These are phyloP conservation scores for Plagiodera versicolora DNA, from an alignment of 2,888 invertebrate genomes.

Conservation along the genomic window DNA sequence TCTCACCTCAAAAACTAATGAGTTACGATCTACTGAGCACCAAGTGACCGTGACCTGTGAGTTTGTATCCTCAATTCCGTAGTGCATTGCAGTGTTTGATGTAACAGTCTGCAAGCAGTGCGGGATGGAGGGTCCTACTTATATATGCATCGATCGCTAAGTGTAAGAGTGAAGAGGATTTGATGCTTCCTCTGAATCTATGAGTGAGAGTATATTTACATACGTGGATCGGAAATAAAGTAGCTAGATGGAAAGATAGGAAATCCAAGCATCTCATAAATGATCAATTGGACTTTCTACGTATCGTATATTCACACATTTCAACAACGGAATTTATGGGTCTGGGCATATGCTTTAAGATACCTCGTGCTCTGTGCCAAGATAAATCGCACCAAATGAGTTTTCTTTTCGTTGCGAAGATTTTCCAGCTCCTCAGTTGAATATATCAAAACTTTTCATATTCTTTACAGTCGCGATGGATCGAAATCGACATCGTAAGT, in stretches of 20 bases:
- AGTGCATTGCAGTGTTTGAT: conserved; percentile 91
- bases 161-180: conserved; percentile 5
- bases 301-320: no score
- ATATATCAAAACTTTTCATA: no score
- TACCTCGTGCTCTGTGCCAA: not conserved
- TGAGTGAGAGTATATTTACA: not conserved
- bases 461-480: no score
- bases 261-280: no score
- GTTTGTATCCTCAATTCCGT: conserved; percentile 87
- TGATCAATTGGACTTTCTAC: no score
- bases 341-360: not conserved
- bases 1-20: no score
- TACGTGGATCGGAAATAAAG: no score
- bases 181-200: not conserved
- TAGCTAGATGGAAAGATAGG: no score
- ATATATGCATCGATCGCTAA: not conserved
- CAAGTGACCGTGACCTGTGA: conserved; percentile 3
- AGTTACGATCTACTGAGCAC: no score
- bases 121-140: conserved; percentile 74
- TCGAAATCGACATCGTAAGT: no score
- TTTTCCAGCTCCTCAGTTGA: not conserved
- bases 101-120: conserved; percentile 86
- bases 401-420: not conserved
- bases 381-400: not conserved
- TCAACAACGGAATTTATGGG: not conserved